Base-by-base conservation (phyloP, 2,797 vertebrate genomes). In the Poeciliopsis infans region DNA sequence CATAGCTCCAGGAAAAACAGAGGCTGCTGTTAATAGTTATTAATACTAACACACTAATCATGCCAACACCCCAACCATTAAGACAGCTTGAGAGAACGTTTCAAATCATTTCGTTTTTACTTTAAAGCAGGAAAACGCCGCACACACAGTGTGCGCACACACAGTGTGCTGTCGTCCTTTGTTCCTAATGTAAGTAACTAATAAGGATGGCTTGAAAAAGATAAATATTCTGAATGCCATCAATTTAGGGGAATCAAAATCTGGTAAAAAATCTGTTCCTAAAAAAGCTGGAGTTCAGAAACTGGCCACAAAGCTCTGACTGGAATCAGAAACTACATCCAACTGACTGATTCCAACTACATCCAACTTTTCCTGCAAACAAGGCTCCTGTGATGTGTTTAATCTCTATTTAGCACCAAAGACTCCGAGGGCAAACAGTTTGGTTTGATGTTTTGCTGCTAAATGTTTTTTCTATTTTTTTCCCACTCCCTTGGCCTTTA, bases 391-490 rank as follows among this genome's bases (percentile, higher is more conserved):
- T 59, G 39, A 86, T 61, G 55, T 64, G 28, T 12, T 49, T 80
- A 72, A 25, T 51, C 46, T 45, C 23, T n/a, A 46, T 85, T 75
- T 36, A 73, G 49, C 49, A 33, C 61, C 6, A 18, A 16, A 20
- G 7, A 25, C 43, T 25, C 39, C 13, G 1, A 47, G 51, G 45
- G 10, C 70, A 70, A 20, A 31, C 76, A 72, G 75, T 83, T 79
- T 80, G 51, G 51, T 70, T 70, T 77, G 66, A 74, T 41, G 80
- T 64, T 78, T 28, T 81, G 57, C 41, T 76, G 41, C 76, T 77
- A 59, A 83, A 81, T 15, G 74, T 49, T n/a, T 72, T 79, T 28
- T 55, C 36, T 51, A 1, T 36, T 75, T 79, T 77, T 43, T 43
- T 2, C 1, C 36, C 55, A 45, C 28, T 70, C 51, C 61, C 1